Evolutionary conservation across 2,797 vertebrate genomes (phyloP), one percentile per base, ranked within the genome.

Genomic region (Pseudochirops cupreus): DNA sequence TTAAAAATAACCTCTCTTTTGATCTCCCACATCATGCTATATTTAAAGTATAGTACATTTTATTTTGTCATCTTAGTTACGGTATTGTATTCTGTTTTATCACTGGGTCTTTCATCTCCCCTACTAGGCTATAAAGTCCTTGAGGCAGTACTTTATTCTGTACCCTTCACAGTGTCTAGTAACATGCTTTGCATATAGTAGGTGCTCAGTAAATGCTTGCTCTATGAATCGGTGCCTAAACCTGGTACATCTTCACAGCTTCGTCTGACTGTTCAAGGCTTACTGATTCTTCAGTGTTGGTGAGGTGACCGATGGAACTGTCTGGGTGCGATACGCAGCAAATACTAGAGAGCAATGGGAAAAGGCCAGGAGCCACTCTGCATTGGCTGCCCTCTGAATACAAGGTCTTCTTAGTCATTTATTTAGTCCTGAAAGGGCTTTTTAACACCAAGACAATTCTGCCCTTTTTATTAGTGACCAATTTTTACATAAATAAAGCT

Each of bases 401-500:
- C 26, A 87, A 46, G 39, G 39, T 87, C 46, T 87, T 87, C 46
- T 87, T 26, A 87, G 74, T 24, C n/a, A 82, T 46, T 87, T 87
- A 87, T 46, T 87, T 82, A 26, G 39, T 46, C 39, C 21, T 87
- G 92, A 89, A 92, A 93, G 54, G 31, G 55, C 58, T 58, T 59
- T 54, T 5, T 54, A 82, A 95, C 56, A 50, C 46, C 62, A 90
- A n/a, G 92, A 57, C 91, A 56, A 13, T 94, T 91, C 46, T 62
- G 89, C 55, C 21, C 58, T 93, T 94, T 92, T 90, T 31, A 90
- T 55, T 54, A 92, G 91, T 39, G 82, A 74, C 46, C 57, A 0
- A 91, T 92, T 91, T 94, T 57, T 90, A 93, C 92, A 92, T 55
- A 87, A 62, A 92, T 87, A n/a, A 91, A 59, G 26, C 74, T n/a